Percentiles rank a stretch among this genome's conserved stretches.
phyloP scores from a whole-genome alignment of 2,888 invertebrate species.

The Corbicula japonica region DNA sequence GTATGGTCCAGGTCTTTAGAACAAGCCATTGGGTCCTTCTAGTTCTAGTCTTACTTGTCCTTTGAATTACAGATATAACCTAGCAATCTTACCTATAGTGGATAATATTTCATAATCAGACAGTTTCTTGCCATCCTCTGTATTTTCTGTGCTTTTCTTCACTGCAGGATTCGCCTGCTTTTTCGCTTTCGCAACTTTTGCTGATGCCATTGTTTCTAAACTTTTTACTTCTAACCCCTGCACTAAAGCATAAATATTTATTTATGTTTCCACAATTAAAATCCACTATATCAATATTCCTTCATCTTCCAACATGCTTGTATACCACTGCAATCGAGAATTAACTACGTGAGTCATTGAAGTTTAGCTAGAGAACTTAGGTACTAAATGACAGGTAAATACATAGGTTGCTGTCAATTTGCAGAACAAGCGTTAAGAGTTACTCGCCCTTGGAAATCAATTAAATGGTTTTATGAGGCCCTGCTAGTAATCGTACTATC shows the following conservation, averaged over 20 bases:
- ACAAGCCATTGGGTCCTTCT: too few relatives aligned
- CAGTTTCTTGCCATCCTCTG: constrained; percentile 62
- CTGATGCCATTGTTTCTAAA: constrained; percentile 70
- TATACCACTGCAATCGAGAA: background rate
- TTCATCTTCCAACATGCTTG: background rate
- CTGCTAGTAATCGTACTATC: constrained; percentile 5
- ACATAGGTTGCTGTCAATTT: constrained; percentile 29
- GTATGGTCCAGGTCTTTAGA: too few relatives aligned
- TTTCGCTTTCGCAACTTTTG: constrained; percentile 76
- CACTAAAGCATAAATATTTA: too few relatives aligned
- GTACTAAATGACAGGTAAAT: constrained; percentile 34
- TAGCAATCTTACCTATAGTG: constrained; percentile 65
- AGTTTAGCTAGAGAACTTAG: constrained; percentile 17
- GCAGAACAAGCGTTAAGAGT: constrained; percentile 16
- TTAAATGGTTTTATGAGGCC: constrained; percentile 14
- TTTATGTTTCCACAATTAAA: constrained; percentile 4
- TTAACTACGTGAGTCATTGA: background rate
- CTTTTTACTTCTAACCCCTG: too few relatives aligned
- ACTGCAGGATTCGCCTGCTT: constrained; percentile 51
- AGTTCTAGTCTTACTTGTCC: too few relatives aligned
- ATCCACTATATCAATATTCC: background rate
- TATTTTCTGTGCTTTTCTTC: constrained; percentile 52
- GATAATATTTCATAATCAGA: constrained; percentile 71
- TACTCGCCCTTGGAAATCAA: constrained; percentile 15
- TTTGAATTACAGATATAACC: too few relatives aligned